These are phyloP conservation scores for Palaemon carinicauda DNA, from an alignment of 1,140 invertebrate species.

Conservation along the genomic window DNA sequence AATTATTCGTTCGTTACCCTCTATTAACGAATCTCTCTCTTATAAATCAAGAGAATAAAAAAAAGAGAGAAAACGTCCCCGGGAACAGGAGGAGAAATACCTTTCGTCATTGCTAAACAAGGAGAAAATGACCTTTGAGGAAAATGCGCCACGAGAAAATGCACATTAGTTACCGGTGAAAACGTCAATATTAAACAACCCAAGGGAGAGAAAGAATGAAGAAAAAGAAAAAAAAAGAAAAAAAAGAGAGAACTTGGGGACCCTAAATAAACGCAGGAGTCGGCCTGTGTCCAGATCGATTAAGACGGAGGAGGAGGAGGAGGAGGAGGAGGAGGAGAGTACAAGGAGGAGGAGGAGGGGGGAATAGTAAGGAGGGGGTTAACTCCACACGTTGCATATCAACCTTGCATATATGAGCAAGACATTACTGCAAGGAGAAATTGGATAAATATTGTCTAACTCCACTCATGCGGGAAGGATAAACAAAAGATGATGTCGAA, in stretches of 20 bases:
- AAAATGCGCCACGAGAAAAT: background rate
- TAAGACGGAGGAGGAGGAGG: constrained; percentile 25
- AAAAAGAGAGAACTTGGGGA: background rate
- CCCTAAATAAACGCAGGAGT: background rate
- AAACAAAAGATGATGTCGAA: background rate
- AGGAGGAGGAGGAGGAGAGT: background rate
- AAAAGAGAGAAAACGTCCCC: no score
- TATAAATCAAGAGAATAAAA: background rate
- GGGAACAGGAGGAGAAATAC: background rate
- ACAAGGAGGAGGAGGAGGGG: background rate
- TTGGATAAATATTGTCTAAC: background rate
- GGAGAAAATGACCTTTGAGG: background rate
- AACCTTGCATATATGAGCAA: constrained; percentile 38
- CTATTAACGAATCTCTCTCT: background rate
- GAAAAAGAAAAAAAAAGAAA: constrained; percentile 21
- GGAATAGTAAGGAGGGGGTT: background rate
- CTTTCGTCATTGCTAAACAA: background rate
- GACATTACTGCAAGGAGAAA: constrained; percentile 6
- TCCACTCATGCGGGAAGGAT: background rate
- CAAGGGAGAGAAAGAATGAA: background rate
- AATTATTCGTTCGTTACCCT: constrained; percentile 39
- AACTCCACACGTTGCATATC: constrained; percentile 47
- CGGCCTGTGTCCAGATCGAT: constrained; percentile 33
- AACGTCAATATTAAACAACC: constrained; percentile 14
- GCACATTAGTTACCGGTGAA: constrained; percentile 27